Evolutionary conservation across 2,888 invertebrate genomes (phyloP), one percentile per base, ranked within the genome.

Genomic region (Gandaritis pyraliata): DNA sequence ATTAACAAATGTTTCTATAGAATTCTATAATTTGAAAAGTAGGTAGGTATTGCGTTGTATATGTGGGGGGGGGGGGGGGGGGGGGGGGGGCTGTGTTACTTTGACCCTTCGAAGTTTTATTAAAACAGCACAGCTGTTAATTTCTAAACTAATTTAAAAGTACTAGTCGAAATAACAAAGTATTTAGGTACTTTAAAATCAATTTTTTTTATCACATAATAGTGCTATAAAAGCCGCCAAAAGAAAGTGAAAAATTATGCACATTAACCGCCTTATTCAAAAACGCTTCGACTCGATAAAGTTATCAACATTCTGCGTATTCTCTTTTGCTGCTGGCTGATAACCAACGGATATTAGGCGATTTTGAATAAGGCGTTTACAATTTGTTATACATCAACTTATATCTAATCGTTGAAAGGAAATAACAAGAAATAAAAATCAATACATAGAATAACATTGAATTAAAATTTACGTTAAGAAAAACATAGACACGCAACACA

Each of bases 391-490:
- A 39, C 67, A 69, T 54, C 46, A 59, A 67, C 65, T 66, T 64
- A 64, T 33, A 15, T 39, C 63, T 70, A 65, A 62, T 64, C 63
- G 65, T 64, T 65, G 66, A 66, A 68, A 68, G 39, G 36, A 56
- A 76, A 77, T 72, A 78, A 79, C 73, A 73, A 76, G 72, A 75
- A 73, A 68, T 65, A 62, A 67, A 64, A 65, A 68, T 61, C 60
- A 60, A 66, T 70, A 73, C 62, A 62, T 61, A 70, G 66, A 70
- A 76, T 80, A 83, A 83, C 82, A 75, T 72, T 66, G 55, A 75
- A 74, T 78, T 77, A 81, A 82, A 80, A 74, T 76, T 72, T 62
- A 75, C 64, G 71, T 72, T 74, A 73, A 67, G 66, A 67, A 59
- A 55, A 59, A 66, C 69, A 73, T 77, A 72, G 67, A 63, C 54